phyloP scores from a whole-genome alignment of 2,113 vertebrate species.

The Neolamprologus sp. region DNA sequence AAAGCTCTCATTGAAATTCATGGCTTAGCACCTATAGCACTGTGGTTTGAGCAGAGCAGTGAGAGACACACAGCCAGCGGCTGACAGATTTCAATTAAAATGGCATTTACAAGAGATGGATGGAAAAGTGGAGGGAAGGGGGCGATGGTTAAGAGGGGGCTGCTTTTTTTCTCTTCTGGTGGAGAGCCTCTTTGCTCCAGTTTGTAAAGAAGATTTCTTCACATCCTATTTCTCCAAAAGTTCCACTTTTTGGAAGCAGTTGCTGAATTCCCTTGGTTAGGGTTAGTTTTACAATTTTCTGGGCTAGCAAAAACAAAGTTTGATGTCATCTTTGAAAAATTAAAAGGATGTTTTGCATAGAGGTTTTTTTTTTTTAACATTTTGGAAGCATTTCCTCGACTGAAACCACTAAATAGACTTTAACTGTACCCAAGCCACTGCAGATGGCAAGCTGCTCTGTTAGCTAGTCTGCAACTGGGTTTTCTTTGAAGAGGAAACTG shows the following conservation, averaged over 20 bases:
- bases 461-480: not conserved
- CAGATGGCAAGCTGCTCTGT: not conserved
- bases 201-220: not conserved
- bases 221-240: not conserved
- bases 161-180: not conserved
- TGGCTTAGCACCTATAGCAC: slow-evolving; percentile 76
- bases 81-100: slow-evolving; percentile 79
- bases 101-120: slow-evolving; percentile 69
- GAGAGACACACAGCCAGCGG: slow-evolving; percentile 50
- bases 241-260: not conserved
- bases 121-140: not conserved
- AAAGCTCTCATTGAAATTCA: slow-evolving; percentile 80
- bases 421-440: not conserved
- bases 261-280: not conserved
- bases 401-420: not conserved
- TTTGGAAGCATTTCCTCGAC: not conserved
- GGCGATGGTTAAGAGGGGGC: not conserved
- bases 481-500: not conserved
- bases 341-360: not conserved
- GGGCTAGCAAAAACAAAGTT: not conserved
- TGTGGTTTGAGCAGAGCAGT: slow-evolving; percentile 41
- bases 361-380: not conserved
- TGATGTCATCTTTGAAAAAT: not conserved
- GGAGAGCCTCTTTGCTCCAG: not conserved
- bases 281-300: not conserved